Percentiles rank a stretch among this genome's conserved stretches.
Evolutionary conservation across 2,797 vertebrate species (phyloP).

Genomic region (Malacoctenus gilli): DNA sequence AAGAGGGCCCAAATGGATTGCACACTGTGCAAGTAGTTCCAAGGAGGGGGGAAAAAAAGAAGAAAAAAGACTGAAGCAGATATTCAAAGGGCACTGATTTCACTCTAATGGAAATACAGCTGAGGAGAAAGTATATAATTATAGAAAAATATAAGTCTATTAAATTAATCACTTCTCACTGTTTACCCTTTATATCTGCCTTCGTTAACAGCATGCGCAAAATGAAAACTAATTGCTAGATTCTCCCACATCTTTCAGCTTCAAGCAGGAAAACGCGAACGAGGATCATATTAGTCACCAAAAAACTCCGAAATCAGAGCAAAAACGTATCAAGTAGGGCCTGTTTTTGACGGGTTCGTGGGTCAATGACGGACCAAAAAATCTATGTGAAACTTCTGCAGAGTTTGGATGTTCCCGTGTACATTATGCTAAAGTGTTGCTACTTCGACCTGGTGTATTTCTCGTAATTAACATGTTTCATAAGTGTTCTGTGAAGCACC

Average conservation of each 20-base stretch:
- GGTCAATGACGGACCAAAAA: conserved; percentile 13
- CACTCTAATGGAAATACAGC: conserved; percentile 51
- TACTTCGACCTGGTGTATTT: background rate
- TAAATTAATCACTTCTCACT: conserved; percentile 47
- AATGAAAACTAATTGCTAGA: conserved; percentile 40
- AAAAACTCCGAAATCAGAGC: conserved; percentile 14
- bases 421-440: conserved; percentile 2
- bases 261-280: conserved; percentile 21
- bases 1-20: conserved; percentile 75
- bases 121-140: conserved; percentile 47
- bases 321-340: background rate
- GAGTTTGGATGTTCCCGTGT: conserved; percentile 20
- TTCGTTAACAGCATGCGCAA: conserved; percentile 22
- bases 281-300: conserved; percentile 27
- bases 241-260: conserved; percentile 35
- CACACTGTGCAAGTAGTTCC: conserved; percentile 65
- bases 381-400: conserved; percentile 10
- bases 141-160: conserved; percentile 46
- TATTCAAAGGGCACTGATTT: conserved; percentile 57
- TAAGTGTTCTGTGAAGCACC: conserved; percentile 53
- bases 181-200: conserved; percentile 31
- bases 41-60: conserved; percentile 8
- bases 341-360: conserved; percentile 1
- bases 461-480: conserved; percentile 57
- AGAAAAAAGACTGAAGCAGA: conserved; percentile 46